Percentiles rank a stretch among this genome's conserved stretches.
These are phyloP conservation scores for Rhynchophorus ferrugineus DNA, from an alignment of 1,140 invertebrate genomes.

Conservation along the genomic window DNA sequence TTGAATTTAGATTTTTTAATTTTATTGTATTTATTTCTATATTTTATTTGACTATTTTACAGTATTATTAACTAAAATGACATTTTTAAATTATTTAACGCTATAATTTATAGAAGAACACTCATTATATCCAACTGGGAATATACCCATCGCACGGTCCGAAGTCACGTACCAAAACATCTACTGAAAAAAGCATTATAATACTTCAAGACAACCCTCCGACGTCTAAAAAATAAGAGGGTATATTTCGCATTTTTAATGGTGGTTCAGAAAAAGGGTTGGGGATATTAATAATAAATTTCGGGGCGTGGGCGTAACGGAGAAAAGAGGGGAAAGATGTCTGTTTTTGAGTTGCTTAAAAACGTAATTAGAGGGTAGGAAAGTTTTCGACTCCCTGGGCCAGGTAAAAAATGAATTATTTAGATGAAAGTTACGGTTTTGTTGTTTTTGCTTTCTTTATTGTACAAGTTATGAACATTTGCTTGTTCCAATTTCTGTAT, in stretches of 20 bases:
- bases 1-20: no score
- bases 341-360: constrained; percentile 23
- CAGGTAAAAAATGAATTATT: constrained; percentile 10
- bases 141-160: background rate
- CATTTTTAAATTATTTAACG: no score
- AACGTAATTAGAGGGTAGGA: constrained; percentile 19
- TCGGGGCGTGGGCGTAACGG: constrained; percentile 6
- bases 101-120: no score
- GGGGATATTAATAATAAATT: constrained; percentile 21
- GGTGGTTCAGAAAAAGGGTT: constrained; percentile 12
- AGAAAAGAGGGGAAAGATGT: constrained; percentile 18
- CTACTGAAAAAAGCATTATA: no score
- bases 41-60: no score
- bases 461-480: no score
- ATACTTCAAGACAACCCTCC: no score
- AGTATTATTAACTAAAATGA: no score
- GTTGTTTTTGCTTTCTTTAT: constrained; percentile 1
- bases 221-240: constrained; percentile 2
- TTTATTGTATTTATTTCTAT: no score
- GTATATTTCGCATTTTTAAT: constrained; percentile 15
- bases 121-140: no score
- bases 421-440: background rate
- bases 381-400: background rate
- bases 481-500: no score
- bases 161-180: background rate